Evolutionary conservation across 2,113 vertebrate species (phyloP), one percentile per base, ranked within the genome.

Genomic region (Syngnathus floridae): DNA sequence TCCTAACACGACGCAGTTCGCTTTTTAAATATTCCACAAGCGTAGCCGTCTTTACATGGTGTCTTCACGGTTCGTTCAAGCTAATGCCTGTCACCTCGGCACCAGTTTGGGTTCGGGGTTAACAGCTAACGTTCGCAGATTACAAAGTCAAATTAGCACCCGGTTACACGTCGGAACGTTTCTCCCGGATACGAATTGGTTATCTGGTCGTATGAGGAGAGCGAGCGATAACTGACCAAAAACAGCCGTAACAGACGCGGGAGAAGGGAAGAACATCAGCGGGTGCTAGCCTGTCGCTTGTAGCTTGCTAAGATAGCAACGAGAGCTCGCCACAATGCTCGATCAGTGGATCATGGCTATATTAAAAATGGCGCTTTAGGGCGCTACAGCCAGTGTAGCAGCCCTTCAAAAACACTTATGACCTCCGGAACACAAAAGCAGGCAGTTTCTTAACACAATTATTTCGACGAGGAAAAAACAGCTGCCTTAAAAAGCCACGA

Each of bases 341-440:
- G 37, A 82, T 84, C 83, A 79, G 85, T 89, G 49, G 73, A 89
- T 85, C 84, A 73, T 80, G 74, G 86, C 84, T 84, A 91, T 71
- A 91, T 91, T 91, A 91, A 91, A 92, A 90, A 92, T 92, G 91
- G 91, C 91, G 91, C 90, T 91, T 87, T 85, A 87, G 85, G 26
- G 86, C 81, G 40, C 40, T 43, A 43, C 21, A 26, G 11, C 17
- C 59, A 61, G 22, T 26, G 40, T 43, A 86, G 86, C 78, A 83
- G 72, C 69, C 70, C 54, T 67, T 56, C 73, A 79, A 86, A 83
- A 70, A 5, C 77, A 61, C 5, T 62, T 54, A 46, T 16, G 12
- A 5, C 35, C 45, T 71, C 0, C 2, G 16, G 1, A 46, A 26
- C 9, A 55, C 51, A n/a, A 43, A 14, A 11, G 37, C 0, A 2